Conservation (phyloP, 2,113 vertebrate genomes). For the Paraplagusia blochii region DNA sequence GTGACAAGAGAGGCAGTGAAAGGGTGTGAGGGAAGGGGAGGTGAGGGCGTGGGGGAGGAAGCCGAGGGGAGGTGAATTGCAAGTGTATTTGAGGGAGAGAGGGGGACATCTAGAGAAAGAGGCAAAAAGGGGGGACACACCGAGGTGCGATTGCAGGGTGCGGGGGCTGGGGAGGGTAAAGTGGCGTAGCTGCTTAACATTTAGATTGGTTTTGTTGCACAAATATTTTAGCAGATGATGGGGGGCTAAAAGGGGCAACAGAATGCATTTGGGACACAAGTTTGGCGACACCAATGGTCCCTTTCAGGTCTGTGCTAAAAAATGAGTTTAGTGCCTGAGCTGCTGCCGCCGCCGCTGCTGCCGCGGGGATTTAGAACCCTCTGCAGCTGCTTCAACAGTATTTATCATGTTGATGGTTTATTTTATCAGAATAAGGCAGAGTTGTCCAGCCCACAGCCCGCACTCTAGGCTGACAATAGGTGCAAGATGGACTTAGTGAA, state of each 20-base stretch:
- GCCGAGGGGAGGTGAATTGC: slow-evolving; percentile 13
- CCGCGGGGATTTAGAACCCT: slow-evolving; percentile 35
- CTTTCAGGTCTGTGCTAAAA: slow-evolving; percentile 32
- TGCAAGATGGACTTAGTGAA: slow-evolving; percentile 31
- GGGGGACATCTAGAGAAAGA: slow-evolving; percentile 45
- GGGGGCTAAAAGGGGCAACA: slow-evolving; percentile 64
- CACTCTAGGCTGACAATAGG: slow-evolving; percentile 13
- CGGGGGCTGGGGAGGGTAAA: slow-evolving; percentile 47
- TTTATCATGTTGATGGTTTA: slow-evolving; percentile 46
- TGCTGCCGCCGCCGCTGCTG: slow-evolving; percentile 19
- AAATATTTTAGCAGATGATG: slow-evolving; percentile 74
- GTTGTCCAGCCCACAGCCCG: slow-evolving; percentile 17
- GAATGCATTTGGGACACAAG: slow-evolving; percentile 63
- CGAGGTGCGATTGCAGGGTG: slow-evolving; percentile 34
- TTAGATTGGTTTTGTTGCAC: slow-evolving; percentile 80
- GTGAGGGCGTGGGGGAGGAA: slow-evolving; percentile 15
- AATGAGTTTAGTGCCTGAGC: slow-evolving; percentile 42
- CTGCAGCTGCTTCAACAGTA: slow-evolving; percentile 26
- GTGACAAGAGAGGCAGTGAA: slow-evolving; percentile 83
- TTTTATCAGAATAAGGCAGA: slow-evolving; percentile 23
- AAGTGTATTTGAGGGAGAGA: slow-evolving; percentile 2
- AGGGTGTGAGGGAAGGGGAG: slow-evolving; percentile 47
- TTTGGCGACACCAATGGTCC: slow-evolving; percentile 37
- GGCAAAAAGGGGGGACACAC: slow-evolving; percentile 28
- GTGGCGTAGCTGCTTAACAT: slow-evolving; percentile 78